phyloP scores from a whole-genome alignment of 2,113 vertebrate species.

The Hassar affinis region DNA sequence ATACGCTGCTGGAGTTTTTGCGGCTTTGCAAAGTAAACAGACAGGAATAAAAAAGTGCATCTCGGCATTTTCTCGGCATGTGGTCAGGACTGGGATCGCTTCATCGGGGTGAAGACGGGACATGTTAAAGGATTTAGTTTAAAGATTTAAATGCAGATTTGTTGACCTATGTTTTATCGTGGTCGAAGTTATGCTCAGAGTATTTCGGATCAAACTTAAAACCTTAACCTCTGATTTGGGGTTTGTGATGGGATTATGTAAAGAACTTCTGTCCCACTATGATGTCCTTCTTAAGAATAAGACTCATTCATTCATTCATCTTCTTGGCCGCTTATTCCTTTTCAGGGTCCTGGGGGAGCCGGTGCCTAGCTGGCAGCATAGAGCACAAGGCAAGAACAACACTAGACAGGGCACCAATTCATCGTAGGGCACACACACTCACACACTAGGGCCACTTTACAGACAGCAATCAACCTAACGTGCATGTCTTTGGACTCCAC shows the following conservation, averaged over 20 bases:
- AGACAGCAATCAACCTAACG: too few relatives aligned
- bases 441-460: too few relatives aligned
- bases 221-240: background rate
- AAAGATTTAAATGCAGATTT: background rate
- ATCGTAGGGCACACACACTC: too few relatives aligned
- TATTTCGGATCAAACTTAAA: background rate
- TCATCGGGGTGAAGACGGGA: background rate
- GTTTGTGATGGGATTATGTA: background rate
- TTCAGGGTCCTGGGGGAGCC: too few relatives aligned
- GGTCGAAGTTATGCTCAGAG: background rate
- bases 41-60: background rate
- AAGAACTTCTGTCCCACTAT: background rate
- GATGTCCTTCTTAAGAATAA: background rate
- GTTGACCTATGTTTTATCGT: background rate
- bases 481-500: too few relatives aligned
- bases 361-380: too few relatives aligned
- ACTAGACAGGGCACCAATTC: too few relatives aligned
- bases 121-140: background rate
- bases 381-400: too few relatives aligned
- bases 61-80: background rate
- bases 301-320: too few relatives aligned
- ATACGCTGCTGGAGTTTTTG: slow-evolving; percentile 16
- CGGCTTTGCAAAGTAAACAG: slow-evolving; percentile 3
- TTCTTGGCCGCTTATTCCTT: too few relatives aligned
- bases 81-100: background rate